Base-by-base conservation (phyloP, 2,888 invertebrate genomes). In the Boloria euphrosyne region DNA sequence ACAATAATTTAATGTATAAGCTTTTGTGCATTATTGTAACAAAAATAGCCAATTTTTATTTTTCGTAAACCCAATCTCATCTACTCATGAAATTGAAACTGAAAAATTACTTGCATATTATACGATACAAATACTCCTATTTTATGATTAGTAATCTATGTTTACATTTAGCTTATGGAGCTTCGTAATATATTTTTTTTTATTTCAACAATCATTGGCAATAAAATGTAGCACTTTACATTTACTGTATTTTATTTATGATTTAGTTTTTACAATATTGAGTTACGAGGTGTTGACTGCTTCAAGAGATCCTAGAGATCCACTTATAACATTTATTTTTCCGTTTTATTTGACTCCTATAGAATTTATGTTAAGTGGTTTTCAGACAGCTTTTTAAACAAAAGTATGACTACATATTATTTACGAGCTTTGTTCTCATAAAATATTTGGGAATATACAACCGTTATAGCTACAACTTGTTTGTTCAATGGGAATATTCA, bases 211-310 rank as follows among this genome's bases (percentile, higher is more conserved):
- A 55, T 43, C 17, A 55, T 13, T 18, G 31, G 54, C 54, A 27
- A 17, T 13, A 38, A 53, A 54, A 43, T 17, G 4, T 16, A 17
- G 38, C 22, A 27, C 31, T 27, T 52, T 52, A 44, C 44, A 17
- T n/a, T 22, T 44, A 46, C 22, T 13, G 13, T 10, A n/a, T 22
- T 57, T 57, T 1, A 22, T 57, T 57, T 1, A 22, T n/a, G 14
- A n/a, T 46, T 13, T 1, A 27, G 7, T 38, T 6, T 46, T 43
- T 58, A 49, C 49, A 59, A 59, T 38, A 58, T 18, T 27, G 58
- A 31, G 5, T 59, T 49, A 65, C 43, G 61, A 68, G 38, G 65
- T 53, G 65, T 68, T 65, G 27, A 68, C 43, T 22, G 54, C 54
- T 14, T 49, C 49, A 38, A 59, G 13, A 53, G 7, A n/a, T 38